A percentile compares a stretch with the other conserved stretches of the same genome.
Conservation (phyloP, 2,797 vertebrate species). For the Podargus strigoides region DNA sequence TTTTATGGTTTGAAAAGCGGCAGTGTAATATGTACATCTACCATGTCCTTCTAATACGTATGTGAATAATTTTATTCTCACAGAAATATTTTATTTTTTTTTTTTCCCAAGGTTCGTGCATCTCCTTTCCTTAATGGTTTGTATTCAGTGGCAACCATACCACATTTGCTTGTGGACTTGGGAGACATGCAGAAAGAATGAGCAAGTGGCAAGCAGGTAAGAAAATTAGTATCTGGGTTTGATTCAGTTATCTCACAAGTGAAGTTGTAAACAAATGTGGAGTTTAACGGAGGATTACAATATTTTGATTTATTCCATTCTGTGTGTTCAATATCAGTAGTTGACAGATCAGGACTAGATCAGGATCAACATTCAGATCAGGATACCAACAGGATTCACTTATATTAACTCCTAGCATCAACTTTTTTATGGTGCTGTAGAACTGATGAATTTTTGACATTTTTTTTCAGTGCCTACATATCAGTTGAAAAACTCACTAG, state of each 20-base stretch:
- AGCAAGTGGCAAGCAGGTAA: background rate
- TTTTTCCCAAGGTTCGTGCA: background rate
- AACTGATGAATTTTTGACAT: background rate
- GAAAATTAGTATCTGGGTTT: background rate
- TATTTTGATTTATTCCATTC: background rate
- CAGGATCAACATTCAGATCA: background rate
- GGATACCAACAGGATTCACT: background rate
- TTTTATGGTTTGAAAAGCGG: background rate
- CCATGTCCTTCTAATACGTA: background rate
- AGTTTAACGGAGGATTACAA: slow-evolving; percentile 1
- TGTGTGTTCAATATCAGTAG: background rate
- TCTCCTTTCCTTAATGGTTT: background rate
- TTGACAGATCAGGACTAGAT: background rate
- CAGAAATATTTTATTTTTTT: background rate
- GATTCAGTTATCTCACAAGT: background rate
- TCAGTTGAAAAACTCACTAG: background rate
- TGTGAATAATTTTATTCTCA: background rate
- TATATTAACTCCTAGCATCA: background rate
- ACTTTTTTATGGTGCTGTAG: background rate
- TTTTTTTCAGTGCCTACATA: background rate
- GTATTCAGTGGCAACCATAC: background rate
- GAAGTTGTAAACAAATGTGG: background rate
- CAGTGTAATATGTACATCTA: background rate
- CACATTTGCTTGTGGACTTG: background rate
- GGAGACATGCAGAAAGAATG: background rate